A percentile compares a stretch with the other conserved stretches of the same genome.
Conservation (phyloP, 2,113 vertebrate species). For the Galbula dea region DNA sequence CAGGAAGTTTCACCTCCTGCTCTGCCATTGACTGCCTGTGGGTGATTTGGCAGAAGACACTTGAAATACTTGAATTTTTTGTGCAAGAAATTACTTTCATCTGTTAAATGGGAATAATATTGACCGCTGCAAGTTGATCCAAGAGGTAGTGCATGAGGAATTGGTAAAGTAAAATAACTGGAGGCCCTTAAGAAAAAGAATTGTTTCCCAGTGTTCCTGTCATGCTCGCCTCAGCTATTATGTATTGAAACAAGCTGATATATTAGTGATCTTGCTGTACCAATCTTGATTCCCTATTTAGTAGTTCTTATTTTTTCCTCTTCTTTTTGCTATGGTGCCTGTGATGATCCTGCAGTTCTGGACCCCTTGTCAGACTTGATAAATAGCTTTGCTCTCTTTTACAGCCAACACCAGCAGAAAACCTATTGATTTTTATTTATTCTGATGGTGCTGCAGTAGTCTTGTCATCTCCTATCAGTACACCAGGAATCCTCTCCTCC, state of each 20-base stretch:
- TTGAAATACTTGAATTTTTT: not conserved
- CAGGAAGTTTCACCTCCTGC: not conserved
- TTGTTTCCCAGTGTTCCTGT: not conserved
- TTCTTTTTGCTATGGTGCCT: not conserved
- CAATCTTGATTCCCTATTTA: constrained; percentile 40
- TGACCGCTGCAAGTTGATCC: not conserved
- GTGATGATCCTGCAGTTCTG: constrained; percentile 54
- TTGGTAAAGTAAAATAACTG: not conserved
- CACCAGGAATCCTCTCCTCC: not conserved
- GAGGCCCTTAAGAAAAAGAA: not conserved
- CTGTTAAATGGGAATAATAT: not conserved
- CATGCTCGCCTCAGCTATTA: not conserved
- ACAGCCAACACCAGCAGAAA: constrained; percentile 63
- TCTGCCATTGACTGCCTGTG: not conserved
- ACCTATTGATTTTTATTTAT: constrained; percentile 80
- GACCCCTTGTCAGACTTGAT: constrained; percentile 63
- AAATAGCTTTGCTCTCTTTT: constrained; percentile 63
- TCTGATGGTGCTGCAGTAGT: constrained; percentile 67
- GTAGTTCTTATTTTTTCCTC: constrained; percentile 26
- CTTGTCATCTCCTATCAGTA: constrained; percentile 75
- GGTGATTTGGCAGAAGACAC: not conserved
- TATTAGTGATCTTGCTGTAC: constrained; percentile 30
- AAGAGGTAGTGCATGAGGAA: not conserved
- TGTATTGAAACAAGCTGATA: not conserved
- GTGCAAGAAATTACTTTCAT: not conserved